phyloP scores from a whole-genome alignment of 2,797 vertebrate species.

The Champsocephalus gunnari region DNA sequence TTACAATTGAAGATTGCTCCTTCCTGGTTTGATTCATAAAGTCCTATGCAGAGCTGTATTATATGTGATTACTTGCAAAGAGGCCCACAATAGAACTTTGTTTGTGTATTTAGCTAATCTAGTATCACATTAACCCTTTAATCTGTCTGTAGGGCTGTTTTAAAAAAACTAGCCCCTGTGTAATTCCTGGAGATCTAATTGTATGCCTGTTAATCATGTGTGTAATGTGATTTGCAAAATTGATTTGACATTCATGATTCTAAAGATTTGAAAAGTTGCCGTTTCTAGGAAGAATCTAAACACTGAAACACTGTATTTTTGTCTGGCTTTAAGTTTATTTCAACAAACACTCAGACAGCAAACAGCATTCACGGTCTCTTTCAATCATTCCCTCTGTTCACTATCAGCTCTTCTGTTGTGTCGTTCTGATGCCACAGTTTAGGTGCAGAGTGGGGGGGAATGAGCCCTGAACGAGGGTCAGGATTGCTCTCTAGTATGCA shows the following conservation, averaged over 20 bases:
- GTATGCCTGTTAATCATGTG: background rate
- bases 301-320: slow-evolving; percentile 1
- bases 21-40: too few relatives aligned
- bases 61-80: too few relatives aligned
- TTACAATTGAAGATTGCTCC: too few relatives aligned
- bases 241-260: background rate
- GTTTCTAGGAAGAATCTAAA: slow-evolving; percentile 9
- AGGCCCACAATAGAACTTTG: background rate
- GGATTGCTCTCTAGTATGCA: slow-evolving; percentile 47
- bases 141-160: background rate
- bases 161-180: too few relatives aligned
- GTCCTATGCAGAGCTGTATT: too few relatives aligned
- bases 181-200: background rate
- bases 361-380: slow-evolving; percentile 22
- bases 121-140: background rate
- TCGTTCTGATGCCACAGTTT: slow-evolving; percentile 35
- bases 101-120: background rate
- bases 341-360: background rate
- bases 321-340: slow-evolving; percentile 47
- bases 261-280: background rate
- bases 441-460: background rate
- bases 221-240: background rate
- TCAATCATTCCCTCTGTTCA: background rate
- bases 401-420: slow-evolving; percentile 13
- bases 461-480: slow-evolving; percentile 15